Evolutionary conservation across 2,888 invertebrate genomes (phyloP), one percentile per base, ranked within the genome.

Genomic region (Linnaemya tessellans): DNA sequence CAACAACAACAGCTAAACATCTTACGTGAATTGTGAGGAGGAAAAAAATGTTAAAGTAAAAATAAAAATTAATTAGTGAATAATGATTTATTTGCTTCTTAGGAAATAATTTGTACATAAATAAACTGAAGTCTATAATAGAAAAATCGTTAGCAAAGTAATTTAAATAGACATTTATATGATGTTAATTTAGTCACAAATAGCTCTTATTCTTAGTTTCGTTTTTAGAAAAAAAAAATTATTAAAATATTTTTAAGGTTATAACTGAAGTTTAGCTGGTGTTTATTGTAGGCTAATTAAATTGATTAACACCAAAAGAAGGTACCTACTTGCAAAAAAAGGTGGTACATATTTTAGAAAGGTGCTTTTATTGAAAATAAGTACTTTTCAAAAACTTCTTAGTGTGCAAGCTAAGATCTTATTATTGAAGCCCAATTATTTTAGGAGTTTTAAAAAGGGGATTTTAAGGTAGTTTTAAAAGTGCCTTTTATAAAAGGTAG

Each of bases 51-150:
- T 65, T 65, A n/a, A 62, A 68, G 35, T 22, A 25, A 25, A 25
- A 74, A 65, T 54, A 81, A 81, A 73, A 73, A 65, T 71, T 74
- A 81, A 75, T 68, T 71, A 81, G 22, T 65, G 20, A 65, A 58
- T 77, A 77, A 51, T 82, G 70, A 64, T 73, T 80, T 73, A 65
- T 58, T 56, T 73, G 67, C 60, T 67, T 80, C 49, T 67, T 58
- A 67, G 60, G 41, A 74, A 79, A 62, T 51, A 43, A 54, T 46
- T 73, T 74, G 20, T 46, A 60, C 10, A 58, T 15, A 71, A 58
- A 54, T n/a, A 46, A 67, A 64, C 51, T 18, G 25, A 18, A 46
- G 58, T 58, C 30, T 13, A 18, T 9, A 41, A 38, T 20, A 54
- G 35, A 20, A 58, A 41, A 43, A 20, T 30, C 18, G 38, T 51